Base-by-base conservation (phyloP, 2,888 invertebrate species). In the Oscheius onirici region DNA sequence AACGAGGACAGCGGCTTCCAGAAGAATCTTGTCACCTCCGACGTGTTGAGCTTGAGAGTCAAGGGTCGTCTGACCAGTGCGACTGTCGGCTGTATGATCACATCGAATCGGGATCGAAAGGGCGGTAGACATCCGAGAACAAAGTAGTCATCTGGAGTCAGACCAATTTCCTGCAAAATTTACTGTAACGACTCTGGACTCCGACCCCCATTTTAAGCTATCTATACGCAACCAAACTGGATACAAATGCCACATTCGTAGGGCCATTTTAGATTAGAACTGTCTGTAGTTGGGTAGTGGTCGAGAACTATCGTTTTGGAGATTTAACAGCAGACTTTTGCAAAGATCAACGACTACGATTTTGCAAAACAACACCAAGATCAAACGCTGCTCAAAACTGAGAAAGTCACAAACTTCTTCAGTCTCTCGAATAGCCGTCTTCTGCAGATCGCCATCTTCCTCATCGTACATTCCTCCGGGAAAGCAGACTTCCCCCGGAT, bases 381-480 rank as follows among this genome's bases (percentile, higher is more conserved):
- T n/a, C n/a, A n/a, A n/a, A n/a, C n/a, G n/a, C n/a, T n/a, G n/a
- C n/a, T n/a, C n/a, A n/a, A n/a, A n/a, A n/a, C n/a, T n/a, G n/a
- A n/a, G n/a, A 34, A 20, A 54, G 6, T 5, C 15, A n/a, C 44
- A 22, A 15, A 79, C 79, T 74, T 79, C 79, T 40, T 74, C 68
- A 44, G 79, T 73, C 61, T 79, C 79, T 73, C 79, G 69, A 54
- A 79, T 74, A 41, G 79, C 79, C 61, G 79, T 77, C 66, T 52
- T 24, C 40, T 71, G 70, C 41, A 77, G 69, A 43, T 75, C 61
- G 15, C 63, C 67, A n/a, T 71, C 71, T n/a, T 72, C 72, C 13
- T 57, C 72, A 58, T 77, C 77, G 66, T 71, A 72, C 79, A 79
- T 79, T 49, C 79, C 79, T 43, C 79, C 79, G 28, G 79, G 79